Evolutionary conservation across 2,888 invertebrate genomes (phyloP), one percentile per base, ranked within the genome.

Genomic region (Lepidocyrtinus sp.): DNA sequence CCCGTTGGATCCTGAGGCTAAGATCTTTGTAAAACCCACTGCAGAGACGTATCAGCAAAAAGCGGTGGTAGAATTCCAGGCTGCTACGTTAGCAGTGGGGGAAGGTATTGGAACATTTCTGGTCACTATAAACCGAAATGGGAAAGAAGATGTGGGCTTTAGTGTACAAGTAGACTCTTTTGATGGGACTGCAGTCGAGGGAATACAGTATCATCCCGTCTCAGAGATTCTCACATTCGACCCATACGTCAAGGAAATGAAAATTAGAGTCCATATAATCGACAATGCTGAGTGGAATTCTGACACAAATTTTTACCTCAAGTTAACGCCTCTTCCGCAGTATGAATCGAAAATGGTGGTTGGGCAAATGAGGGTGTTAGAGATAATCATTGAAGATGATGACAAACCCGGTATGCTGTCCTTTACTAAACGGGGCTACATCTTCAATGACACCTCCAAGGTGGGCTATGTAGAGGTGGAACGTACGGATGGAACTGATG

Each of bases 271-370:
- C 3, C 62, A 75, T 50, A 90, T 92, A 78, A 88, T 92, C 12
- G 90, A 91, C 80, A 91, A 91, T 85, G 90, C 90, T 77, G 90
- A 83, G 79, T 92, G 91, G 91, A 91, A 91, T 87, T 91, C 91
- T 0, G 91, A 91, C 85, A 91, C 91, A 87, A 90, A 91, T 79
- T 92, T 92, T 88, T 91, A 90, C 87, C 89, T 91, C 24, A 90
- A 91, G 85, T 86, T 92, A 75, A 88, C 88, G 7, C 19, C 80
- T 1, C 12, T 21, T 0, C n/a, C 9, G 0, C 50, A 68, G 0
- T 19, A 63, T 82, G 86, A 72, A 77, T 7, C 85, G 82, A 25
- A 85, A 86, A 3, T 24, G 7, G 7, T 89, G 68, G 87, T 91
- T 0, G 92, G 91, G 7, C 88, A 89, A 24, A 89, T 89, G 45